Base-by-base conservation (phyloP, 2,888 invertebrate species). In the Mythimna impura region DNA sequence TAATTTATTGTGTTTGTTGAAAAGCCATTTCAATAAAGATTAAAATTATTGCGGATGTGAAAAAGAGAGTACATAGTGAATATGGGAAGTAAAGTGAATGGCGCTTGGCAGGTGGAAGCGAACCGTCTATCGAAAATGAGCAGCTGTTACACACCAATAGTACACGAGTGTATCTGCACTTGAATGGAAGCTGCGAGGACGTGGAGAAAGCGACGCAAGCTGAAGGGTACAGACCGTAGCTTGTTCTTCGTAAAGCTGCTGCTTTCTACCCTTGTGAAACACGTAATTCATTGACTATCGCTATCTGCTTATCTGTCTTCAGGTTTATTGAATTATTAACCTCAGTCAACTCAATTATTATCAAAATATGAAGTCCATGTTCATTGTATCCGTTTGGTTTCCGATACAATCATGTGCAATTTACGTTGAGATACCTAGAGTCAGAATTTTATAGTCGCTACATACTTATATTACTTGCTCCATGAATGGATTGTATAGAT, bases 181-280 rank as follows among this genome's bases (percentile, higher is more conserved):
- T 55, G 62, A 62, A 77, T 70, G 61, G 64, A 47, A 61, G 71
- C 54, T 77, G 61, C 22, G 78, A 66, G 43, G 50, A 66, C 20
- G 57, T 25, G 40, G 66, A 66, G 82, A 78, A 77, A 81, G 71
- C 78, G 40, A 61, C 9, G 8, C 34, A n/a, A 20, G 8, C 71
- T 25, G 65, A 66, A 65, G 25, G 22, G 30, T 36, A 75, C 76
- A 75, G 36, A 66, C 80, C 3, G 52, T 14, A 80, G 43, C 75
- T 47, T 62, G 17, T 66, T 43, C 61, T 73, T 52, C 43, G 34
- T 25, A 58, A 47, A 72, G 74, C 80, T 65, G 12, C 25, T 12
- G 80, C 74, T 80, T 74, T 80, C 74, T 73, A 62, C 60, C 76
- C 52, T 80, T n/a, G 47, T 52, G 57, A 12, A 62, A 62, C 76